These are phyloP conservation scores for Zophobas atratus DNA, from an alignment of 1,140 invertebrate genomes.

Conservation along the genomic window DNA sequence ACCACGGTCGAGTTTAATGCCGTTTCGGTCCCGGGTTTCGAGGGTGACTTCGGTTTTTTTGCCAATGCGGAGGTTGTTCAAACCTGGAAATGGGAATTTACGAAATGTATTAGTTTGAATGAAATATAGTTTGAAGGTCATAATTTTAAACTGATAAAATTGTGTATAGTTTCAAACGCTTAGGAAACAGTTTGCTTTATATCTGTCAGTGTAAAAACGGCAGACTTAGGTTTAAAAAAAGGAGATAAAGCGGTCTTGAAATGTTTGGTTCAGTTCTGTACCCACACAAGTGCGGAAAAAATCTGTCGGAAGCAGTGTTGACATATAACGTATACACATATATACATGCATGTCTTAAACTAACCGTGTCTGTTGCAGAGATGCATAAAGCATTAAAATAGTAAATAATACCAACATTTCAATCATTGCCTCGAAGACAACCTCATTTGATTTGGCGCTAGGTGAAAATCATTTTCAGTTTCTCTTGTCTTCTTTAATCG, in stretches of 20 bases:
- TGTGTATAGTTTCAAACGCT: too few species aligned
- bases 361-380: too few species aligned
- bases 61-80: conserved; percentile 68
- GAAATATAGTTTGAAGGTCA: too few species aligned
- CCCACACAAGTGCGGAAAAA: not conserved
- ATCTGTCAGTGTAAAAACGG: too few species aligned
- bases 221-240: not conserved
- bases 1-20: conserved; percentile 70
- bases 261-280: not conserved
- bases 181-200: too few species aligned
- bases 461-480: too few species aligned
- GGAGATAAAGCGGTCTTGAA: not conserved
- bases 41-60: conserved; percentile 68
- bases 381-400: too few species aligned
- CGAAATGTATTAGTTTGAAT: not conserved
- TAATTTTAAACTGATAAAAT: too few species aligned
- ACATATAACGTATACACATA: not conserved
- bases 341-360: too few species aligned
- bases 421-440: too few species aligned
- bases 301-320: not conserved
- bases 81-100: conserved; percentile 57
- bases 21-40: conserved; percentile 72
- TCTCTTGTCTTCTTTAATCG: conserved; percentile 4
- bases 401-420: too few species aligned
- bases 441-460: too few species aligned